Conservation (phyloP, 2,113 vertebrate species). For the Anoura caudifer region DNA sequence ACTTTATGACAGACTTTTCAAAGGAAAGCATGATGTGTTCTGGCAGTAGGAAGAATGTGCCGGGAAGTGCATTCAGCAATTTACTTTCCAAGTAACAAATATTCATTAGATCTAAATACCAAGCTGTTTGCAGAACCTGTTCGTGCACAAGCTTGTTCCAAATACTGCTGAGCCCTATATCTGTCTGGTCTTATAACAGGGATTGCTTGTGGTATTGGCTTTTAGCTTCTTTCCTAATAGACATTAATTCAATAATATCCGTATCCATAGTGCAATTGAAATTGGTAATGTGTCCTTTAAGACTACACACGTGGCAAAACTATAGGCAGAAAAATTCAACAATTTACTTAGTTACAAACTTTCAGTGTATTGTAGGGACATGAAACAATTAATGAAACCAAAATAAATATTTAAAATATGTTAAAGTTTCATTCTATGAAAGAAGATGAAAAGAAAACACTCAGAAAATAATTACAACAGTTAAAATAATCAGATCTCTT, state of each 20-base stretch:
- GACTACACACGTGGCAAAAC: neutral
- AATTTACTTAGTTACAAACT: neutral
- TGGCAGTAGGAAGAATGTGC: conserved; percentile 62
- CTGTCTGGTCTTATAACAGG: conserved; percentile 12
- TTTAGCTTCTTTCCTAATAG: neutral
- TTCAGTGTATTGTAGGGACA: neutral
- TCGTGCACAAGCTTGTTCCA: neutral
- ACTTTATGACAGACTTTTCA: conserved; percentile 57
- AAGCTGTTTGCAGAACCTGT: conserved; percentile 65
- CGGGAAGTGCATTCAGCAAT: conserved; percentile 59
- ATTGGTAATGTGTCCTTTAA: neutral
- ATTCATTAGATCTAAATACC: conserved; percentile 59
- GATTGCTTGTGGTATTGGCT: neutral
- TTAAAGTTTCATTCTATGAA: neutral
- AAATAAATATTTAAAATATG: neutral
- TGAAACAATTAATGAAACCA: neutral
- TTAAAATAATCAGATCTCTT: neutral
- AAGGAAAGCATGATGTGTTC: conserved; percentile 49
- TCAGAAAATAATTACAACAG: neutral
- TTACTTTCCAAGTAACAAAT: conserved; percentile 61
- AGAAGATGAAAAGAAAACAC: neutral
- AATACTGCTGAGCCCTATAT: conserved; percentile 12
- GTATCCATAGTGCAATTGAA: neutral
- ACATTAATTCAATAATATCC: neutral
- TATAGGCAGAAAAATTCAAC: neutral